A percentile compares a stretch with the other conserved stretches of the same genome.
These are phyloP conservation scores for Zhuqinia jingwanae DNA, from an alignment of 2,888 invertebrate genomes.

Conservation along the genomic window DNA sequence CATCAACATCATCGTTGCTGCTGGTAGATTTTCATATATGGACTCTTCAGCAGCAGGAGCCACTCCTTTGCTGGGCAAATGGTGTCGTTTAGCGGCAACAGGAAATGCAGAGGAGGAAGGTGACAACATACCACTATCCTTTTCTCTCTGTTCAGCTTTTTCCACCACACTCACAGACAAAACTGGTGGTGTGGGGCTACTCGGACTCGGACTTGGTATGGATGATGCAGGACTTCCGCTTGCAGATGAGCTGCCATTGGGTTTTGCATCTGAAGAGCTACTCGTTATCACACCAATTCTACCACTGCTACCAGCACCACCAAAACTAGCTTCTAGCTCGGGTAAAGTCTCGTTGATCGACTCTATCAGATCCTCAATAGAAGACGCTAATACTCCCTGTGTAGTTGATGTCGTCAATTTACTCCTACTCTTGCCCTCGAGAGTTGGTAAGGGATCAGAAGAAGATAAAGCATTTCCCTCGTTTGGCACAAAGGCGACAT, in stretches of 20 bases:
- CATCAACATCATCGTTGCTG: background rate
- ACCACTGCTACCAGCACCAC: slow-evolving; percentile 20
- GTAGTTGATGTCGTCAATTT: slow-evolving; percentile 27
- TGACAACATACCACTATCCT: slow-evolving; percentile 29
- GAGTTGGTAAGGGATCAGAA: slow-evolving; percentile 24
- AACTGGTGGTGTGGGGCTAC: slow-evolving; percentile 66
- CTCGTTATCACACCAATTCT: slow-evolving; percentile 25
- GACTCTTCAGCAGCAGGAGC: slow-evolving; percentile 40
- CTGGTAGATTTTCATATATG: slow-evolving; percentile 51
- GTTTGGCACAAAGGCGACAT: slow-evolving; percentile 50
- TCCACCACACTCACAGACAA: slow-evolving; percentile 60
- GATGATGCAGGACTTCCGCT: slow-evolving; percentile 72
- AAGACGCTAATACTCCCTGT: slow-evolving; percentile 47
- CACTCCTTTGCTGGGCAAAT: slow-evolving; percentile 44
- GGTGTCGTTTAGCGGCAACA: slow-evolving; percentile 60
- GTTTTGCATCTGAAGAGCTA: slow-evolving; percentile 54
- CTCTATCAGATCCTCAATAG: slow-evolving; percentile 75
- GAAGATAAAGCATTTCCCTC: slow-evolving; percentile 39
- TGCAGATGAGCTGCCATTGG: slow-evolving; percentile 68
- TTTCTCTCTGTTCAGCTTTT: slow-evolving; percentile 13
- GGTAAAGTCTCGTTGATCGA: slow-evolving; percentile 75
- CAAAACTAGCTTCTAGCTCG: slow-evolving; percentile 71
- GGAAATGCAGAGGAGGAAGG: slow-evolving; percentile 63
- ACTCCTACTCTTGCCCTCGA: slow-evolving; percentile 18
- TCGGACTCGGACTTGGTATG: slow-evolving; percentile 70